Percentiles rank a stretch among this genome's conserved stretches.
Conservation (phyloP, 2,113 vertebrate species). For the Coturnix japonica region DNA sequence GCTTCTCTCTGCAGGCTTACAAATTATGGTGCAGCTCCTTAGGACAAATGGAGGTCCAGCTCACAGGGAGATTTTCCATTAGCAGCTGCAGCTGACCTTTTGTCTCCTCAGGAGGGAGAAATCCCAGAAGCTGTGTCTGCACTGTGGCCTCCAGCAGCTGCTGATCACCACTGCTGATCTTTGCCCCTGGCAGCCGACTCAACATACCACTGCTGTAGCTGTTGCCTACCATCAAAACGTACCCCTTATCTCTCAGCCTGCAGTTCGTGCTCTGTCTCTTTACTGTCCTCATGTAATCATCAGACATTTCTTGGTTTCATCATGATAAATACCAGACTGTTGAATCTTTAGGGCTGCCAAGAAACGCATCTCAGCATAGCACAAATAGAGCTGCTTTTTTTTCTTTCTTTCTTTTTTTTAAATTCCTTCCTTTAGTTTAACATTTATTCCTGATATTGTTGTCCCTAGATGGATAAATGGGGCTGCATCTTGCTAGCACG, state of each 20-base stretch:
- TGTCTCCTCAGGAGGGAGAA: not conserved
- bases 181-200: not conserved
- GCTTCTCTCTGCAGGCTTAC: not conserved
- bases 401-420: not conserved
- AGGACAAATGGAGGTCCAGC: not conserved
- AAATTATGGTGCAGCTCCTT: not conserved
- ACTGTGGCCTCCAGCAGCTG: not conserved
- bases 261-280: slow-evolving; percentile 27
- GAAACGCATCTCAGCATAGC: slow-evolving; percentile 9
- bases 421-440: slow-evolving; percentile 41
- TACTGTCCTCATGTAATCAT: slow-evolving; percentile 47
- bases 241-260: slow-evolving; percentile 45
- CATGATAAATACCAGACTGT: slow-evolving; percentile 69
- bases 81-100: not conserved
- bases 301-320: not conserved
- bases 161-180: not conserved
- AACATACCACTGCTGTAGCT: not conserved
- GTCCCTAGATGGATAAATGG: slow-evolving; percentile 21
- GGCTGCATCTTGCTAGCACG: slow-evolving; percentile 12
- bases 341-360: slow-evolving; percentile 64
- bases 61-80: not conserved
- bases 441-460: slow-evolving; percentile 50
- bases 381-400: slow-evolving; percentile 62
- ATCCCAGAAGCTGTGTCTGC: not conserved
- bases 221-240: not conserved